Base-by-base conservation (phyloP, 2,888 invertebrate species). In the Tenthredo scrophulariae region DNA sequence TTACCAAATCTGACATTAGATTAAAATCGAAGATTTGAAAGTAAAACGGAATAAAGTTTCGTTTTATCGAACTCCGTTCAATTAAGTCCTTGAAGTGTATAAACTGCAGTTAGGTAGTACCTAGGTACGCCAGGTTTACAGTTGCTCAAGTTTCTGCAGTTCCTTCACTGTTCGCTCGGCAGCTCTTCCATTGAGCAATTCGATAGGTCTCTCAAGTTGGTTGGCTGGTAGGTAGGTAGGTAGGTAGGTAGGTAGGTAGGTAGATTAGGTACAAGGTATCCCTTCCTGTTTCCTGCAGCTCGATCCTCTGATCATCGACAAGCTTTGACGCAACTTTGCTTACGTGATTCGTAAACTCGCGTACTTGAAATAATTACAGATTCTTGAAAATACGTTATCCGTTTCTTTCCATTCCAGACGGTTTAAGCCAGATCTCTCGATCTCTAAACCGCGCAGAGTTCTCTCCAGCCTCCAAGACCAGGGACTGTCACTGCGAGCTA, bases 121-220 rank as follows among this genome's bases (percentile, higher is more conserved):
- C 72, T 43, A n/a, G n/a, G n/a, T n/a, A 9, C 43, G 18, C 13
- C 18, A 33, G 26, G 29, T 54, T 6, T 67, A 54, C 50, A 33
- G 77, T 26, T 54, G 54, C 77, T 54, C 26, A 77, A 77, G 77
- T 77, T 77, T 54, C 77, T 77, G 77, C 54, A 77, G 77, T 77
- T 77, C 77, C 54, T 77, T 77, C 50, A 33, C 46, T 77, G 77
- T 77, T 77, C 50, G 2, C 54, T 18, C 74, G 5, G 33, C 26
- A 33, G 67, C 33, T 67, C 22, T 67, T 54, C 77, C 77, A 77
- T 77, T 77, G 77, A 77, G 77, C 77, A 77, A 77, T 46, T 40
- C 77, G 77, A 77, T 77, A 77, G 46, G 72, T 43, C 77, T 77
- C 54, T 54, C 26, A 77, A 77, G 77, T 77, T 54, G 50, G 26